Evolutionary conservation across 2,888 invertebrate genomes (phyloP).

Genomic region (Idaea biselata): DNA sequence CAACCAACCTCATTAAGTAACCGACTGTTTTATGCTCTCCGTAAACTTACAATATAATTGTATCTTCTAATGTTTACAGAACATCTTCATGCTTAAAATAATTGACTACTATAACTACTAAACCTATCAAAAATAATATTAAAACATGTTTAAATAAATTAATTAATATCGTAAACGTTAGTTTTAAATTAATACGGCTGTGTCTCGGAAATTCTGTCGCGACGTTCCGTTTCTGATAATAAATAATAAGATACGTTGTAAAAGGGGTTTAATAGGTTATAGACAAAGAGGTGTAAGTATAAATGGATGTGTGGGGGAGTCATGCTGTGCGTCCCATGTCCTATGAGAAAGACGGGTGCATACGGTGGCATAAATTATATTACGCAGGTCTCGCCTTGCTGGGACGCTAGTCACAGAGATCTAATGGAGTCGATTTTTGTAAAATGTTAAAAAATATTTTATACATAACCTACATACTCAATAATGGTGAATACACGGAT

Average conservation of each 20-base stretch:
- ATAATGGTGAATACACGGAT: too few relatives aligned
- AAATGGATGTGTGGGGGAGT: conserved; percentile 57
- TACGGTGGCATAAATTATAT: conserved; percentile 52
- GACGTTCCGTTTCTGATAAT: conserved; percentile 56
- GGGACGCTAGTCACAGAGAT: not conserved
- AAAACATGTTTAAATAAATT: conserved; percentile 23
- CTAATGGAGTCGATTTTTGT: conserved; percentile 11
- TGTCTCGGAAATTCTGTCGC: conserved; percentile 33
- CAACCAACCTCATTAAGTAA: not conserved
- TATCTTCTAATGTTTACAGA: not conserved
- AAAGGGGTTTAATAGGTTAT: conserved; percentile 43
- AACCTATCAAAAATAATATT: conserved; percentile 24
- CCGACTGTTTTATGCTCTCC: not conserved
- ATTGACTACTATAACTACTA: conserved; percentile 2
- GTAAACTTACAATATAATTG: not conserved
- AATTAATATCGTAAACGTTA: conserved; percentile 22
- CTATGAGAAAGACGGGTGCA: conserved; percentile 32
- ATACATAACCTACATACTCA: too few relatives aligned
- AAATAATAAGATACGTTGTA: conserved; percentile 58
- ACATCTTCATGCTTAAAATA: conserved; percentile 14
- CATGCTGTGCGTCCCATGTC: conserved; percentile 29
- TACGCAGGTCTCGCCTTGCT: conserved; percentile 18
- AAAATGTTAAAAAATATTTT: not conserved
- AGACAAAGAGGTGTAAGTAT: conserved; percentile 49
- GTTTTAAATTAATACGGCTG: conserved; percentile 34